These are phyloP conservation scores for Ditula angustiorana DNA, from an alignment of 2,888 invertebrate genomes.

Conservation along the genomic window DNA sequence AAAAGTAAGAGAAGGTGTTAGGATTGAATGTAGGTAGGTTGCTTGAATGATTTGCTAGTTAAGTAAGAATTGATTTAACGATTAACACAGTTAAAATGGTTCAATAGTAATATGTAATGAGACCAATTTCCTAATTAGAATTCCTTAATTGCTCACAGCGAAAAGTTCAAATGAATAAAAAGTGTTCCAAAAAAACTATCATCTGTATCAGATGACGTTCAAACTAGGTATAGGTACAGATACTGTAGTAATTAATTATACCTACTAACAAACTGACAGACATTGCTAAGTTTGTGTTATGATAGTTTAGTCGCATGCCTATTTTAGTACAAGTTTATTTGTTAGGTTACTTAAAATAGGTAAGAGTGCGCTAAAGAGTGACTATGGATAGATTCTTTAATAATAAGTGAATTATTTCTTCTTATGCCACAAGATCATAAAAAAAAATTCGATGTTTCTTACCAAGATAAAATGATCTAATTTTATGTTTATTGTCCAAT, in stretches of 20 bases:
- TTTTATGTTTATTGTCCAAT: background rate
- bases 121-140: slow-evolving; percentile 51
- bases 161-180: slow-evolving; percentile 71
- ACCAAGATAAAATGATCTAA: no score
- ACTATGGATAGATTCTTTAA: slow-evolving; percentile 43
- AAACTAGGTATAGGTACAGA: slow-evolving; percentile 66
- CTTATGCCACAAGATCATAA: slow-evolving; percentile 14
- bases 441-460: background rate
- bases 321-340: slow-evolving; percentile 83
- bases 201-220: slow-evolving; percentile 84
- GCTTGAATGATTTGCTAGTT: slow-evolving; percentile 44
- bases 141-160: slow-evolving; percentile 67
- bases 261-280: slow-evolving; percentile 75
- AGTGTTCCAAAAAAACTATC: slow-evolving; percentile 69
- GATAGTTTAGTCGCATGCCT: slow-evolving; percentile 74
- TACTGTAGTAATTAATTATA: slow-evolving; percentile 64
- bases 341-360: slow-evolving; percentile 71
- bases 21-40: slow-evolving; percentile 37
- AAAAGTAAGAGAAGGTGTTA: background rate
- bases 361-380: slow-evolving; percentile 70
- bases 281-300: slow-evolving; percentile 67
- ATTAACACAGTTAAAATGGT: slow-evolving; percentile 19
- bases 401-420: slow-evolving; percentile 22
- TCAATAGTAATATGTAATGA: slow-evolving; percentile 28
- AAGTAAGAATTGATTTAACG: slow-evolving; percentile 47